These are phyloP conservation scores for Plumapathes pennacea DNA, from an alignment of 92 coral and sea anemone genomes.

Conservation along the genomic window DNA sequence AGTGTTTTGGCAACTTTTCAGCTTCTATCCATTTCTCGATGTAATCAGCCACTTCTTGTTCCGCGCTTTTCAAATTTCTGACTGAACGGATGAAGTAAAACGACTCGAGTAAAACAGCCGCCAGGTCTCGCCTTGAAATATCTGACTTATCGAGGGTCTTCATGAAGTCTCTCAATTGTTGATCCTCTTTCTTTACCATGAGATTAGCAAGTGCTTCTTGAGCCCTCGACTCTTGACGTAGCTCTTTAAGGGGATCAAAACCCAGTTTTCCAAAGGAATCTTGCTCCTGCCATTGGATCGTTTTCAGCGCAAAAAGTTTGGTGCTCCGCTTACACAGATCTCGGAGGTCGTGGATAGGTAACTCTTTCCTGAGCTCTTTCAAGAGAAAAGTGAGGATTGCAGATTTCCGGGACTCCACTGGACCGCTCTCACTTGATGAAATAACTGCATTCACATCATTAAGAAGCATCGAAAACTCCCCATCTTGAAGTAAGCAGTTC, in stretches of 20 bases:
- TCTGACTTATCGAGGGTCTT: slow-evolving; percentile 18
- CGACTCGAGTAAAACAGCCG: slow-evolving; percentile 53
- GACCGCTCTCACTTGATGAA: slow-evolving; percentile 10
- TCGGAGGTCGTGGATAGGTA: slow-evolving; percentile 58
- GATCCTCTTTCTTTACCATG: slow-evolving; percentile 22
- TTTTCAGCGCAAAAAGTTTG: slow-evolving; percentile 42
- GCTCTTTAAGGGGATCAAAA: slow-evolving; percentile 51
- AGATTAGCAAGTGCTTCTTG: slow-evolving; percentile 61
- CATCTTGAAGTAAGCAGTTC: slow-evolving; percentile 18
- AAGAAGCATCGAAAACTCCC: slow-evolving; percentile 39
- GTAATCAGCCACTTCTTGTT: slow-evolving; percentile 53
- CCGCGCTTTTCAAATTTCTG: slow-evolving; percentile 67
- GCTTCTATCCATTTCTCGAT: slow-evolving; percentile 17
- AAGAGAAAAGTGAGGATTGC: slow-evolving; percentile 54
- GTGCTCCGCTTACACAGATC: slow-evolving; percentile 40
- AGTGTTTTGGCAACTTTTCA: slow-evolving; percentile 24
- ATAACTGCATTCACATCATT: slow-evolving; percentile 56
- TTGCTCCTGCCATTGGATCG: slow-evolving; percentile 34
- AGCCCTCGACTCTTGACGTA: slow-evolving; percentile 16
- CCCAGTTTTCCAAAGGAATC: slow-evolving; percentile 40
- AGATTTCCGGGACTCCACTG: slow-evolving; percentile 7
- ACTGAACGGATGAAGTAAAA: slow-evolving; percentile 72
- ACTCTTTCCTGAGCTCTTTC: slow-evolving; percentile 66
- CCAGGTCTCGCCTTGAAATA: slow-evolving; percentile 44
- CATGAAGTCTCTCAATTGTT: slow-evolving; percentile 24